A percentile compares a stretch with the other conserved stretches of the same genome.
These are phyloP conservation scores for Pagrus major DNA, from an alignment of 2,113 vertebrate genomes.

Conservation along the genomic window DNA sequence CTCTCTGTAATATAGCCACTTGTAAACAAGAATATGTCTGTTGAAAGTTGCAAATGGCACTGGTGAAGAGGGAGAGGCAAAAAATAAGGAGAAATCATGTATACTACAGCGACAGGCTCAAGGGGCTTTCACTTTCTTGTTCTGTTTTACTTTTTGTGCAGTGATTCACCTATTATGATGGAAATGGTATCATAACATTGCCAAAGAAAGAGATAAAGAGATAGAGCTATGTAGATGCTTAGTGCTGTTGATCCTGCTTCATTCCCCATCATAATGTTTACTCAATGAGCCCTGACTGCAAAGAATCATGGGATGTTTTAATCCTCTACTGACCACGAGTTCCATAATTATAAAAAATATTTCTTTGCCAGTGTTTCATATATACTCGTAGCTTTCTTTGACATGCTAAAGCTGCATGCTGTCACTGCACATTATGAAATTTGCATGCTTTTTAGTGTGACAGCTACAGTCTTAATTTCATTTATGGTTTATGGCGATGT, in stretches of 20 bases:
- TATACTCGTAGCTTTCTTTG: background rate
- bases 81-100: too few species aligned
- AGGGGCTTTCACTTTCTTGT: too few species aligned
- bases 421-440: background rate
- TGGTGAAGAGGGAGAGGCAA: too few species aligned
- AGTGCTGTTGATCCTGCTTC: background rate
- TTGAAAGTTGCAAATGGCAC: too few species aligned
- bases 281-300: background rate
- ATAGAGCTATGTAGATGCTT: background rate
- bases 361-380: background rate
- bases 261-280: background rate
- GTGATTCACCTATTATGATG: too few species aligned
- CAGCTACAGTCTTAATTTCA: background rate
- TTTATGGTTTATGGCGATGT: background rate
- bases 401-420: background rate
- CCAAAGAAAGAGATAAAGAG: background rate
- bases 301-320: background rate
- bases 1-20: too few species aligned
- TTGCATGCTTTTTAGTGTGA: background rate
- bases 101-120: too few species aligned
- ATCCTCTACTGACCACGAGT: background rate
- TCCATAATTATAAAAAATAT: background rate
- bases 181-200: background rate
- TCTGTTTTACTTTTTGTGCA: too few species aligned
- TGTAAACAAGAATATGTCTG: too few species aligned